Base-by-base conservation (phyloP, 2,113 vertebrate genomes). In the Isichthys henryi region DNA sequence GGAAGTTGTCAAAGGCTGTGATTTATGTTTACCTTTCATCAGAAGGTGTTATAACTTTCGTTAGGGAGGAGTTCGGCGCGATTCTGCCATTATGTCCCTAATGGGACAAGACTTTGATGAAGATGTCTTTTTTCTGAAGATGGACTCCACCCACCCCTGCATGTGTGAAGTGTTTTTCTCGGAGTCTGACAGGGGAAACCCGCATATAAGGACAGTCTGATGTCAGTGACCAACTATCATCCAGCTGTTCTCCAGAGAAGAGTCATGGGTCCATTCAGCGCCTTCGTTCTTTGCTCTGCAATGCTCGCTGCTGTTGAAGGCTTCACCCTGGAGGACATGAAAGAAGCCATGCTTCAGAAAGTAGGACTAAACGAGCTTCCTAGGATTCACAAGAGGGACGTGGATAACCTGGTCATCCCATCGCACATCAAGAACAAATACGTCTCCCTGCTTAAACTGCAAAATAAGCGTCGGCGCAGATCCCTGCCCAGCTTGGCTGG, bases 401-500 rank as follows among this genome's bases (percentile, higher is more conserved):
- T 97, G 92, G 95, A 95, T 88, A 96, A 96, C 82, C 91, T 98
- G 87, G 92, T 97, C 23, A 94, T 98, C 89, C 97, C 97, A 9
- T 93, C 95, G 31, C 96, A 96, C 0, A 66, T 97, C 27, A 95
- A 92, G 93, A 97, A 93, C 90, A 98, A 97, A 77, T 98, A 98
- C 90, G 3, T 94, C 82, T 96, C 96, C 87, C 95, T 98, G 97
- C 93, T 98, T 93, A 96, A 96, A 92, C 94, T 94, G 83, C 96
- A 98, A 91, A 94, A 95, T 90, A 95, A 96, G 91, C 96, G 97
- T 92, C 97, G 94, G 89, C 96, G 97, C 49, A 96, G 97, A 85
- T 96, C 97, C 6, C 89, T 97, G 87, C 97, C 97, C 0, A 98
- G 97, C 91, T 92, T 98, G 91, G 97, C 96, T 0, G 96, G 97